phyloP scores from a whole-genome alignment of 2,888 invertebrate species.

The Amphipyra berbera region DNA sequence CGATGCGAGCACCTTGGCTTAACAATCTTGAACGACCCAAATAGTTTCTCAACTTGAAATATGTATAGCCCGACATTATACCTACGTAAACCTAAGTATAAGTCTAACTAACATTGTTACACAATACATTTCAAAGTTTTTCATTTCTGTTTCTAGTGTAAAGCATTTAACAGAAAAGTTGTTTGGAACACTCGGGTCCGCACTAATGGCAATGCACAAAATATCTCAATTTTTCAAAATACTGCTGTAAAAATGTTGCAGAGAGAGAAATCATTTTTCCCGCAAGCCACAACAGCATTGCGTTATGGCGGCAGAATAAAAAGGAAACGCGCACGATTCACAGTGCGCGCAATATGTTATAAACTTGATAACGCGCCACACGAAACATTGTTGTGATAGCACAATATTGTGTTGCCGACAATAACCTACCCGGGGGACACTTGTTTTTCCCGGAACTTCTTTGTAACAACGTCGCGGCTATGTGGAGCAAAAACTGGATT shows the following conservation, averaged over 20 bases:
- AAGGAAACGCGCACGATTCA: conserved; percentile 43
- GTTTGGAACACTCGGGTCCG: conserved; percentile 7
- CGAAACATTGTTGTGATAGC: conserved; percentile 43
- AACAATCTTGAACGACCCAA: conserved; percentile 42
- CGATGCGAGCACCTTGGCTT: conserved; percentile 40
- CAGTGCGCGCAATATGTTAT: conserved; percentile 48
- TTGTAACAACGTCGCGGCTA: conserved; percentile 14
- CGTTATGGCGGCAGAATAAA: conserved; percentile 44
- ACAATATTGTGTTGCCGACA: conserved; percentile 34
- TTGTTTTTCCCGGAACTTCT: conserved; percentile 40
- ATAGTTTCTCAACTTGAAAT: conserved; percentile 45
- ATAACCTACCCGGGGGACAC: conserved; percentile 36
- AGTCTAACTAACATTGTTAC: neutral
- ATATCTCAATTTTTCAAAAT: conserved; percentile 42
- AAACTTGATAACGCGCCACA: conserved; percentile 47
- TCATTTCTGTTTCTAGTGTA: conserved; percentile 12
- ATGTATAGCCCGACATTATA: conserved; percentile 11
- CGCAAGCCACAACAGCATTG: conserved; percentile 33
- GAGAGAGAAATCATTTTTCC: conserved; percentile 38
- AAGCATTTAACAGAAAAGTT: conserved; percentile 11
- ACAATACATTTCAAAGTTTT: conserved; percentile 24
- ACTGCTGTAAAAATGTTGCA: conserved; percentile 29
- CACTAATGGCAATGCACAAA: conserved; percentile 36
- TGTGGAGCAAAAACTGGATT: conserved; percentile 21
- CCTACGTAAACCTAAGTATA: neutral